A percentile compares a stretch with the other conserved stretches of the same genome.
phyloP scores from a whole-genome alignment of 2,888 invertebrate species.

The Drosophila trichaetosa region DNA sequence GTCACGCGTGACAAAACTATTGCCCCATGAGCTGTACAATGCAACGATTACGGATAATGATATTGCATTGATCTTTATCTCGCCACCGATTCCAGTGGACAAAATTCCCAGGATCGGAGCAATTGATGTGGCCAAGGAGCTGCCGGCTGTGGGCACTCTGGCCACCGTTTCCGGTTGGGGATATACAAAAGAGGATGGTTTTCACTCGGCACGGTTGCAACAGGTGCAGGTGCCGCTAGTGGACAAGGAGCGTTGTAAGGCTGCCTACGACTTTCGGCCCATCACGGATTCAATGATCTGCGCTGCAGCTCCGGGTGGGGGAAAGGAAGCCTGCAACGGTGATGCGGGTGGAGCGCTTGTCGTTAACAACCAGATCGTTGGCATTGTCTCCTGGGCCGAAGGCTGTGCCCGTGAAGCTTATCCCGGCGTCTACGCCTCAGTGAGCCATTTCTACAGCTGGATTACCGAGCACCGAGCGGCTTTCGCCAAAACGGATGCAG shows the following conservation, averaged over 20 bases:
- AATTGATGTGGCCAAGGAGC: slow-evolving; percentile 49
- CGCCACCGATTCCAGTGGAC: slow-evolving; percentile 55
- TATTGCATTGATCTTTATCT: slow-evolving; percentile 85
- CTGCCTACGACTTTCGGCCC: slow-evolving; percentile 62
- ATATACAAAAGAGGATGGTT: slow-evolving; percentile 56
- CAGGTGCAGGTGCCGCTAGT: slow-evolving; percentile 69
- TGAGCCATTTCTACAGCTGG: slow-evolving; percentile 58
- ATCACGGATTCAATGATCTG: slow-evolving; percentile 73
- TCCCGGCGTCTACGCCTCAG: slow-evolving; percentile 74
- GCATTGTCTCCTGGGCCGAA: slow-evolving; percentile 77
- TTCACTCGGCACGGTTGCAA: slow-evolving; percentile 52
- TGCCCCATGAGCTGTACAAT: slow-evolving; percentile 85
- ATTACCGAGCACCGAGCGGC: slow-evolving; percentile 41
- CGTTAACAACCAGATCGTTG: slow-evolving; percentile 45
- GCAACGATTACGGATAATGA: slow-evolving; percentile 85
- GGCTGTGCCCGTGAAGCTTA: slow-evolving; percentile 69
- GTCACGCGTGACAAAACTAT: slow-evolving; percentile 85
- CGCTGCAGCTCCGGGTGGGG: slow-evolving; percentile 63
- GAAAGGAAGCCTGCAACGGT: slow-evolving; percentile 76
- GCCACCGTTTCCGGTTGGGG: slow-evolving; percentile 80
- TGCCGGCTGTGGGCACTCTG: slow-evolving; percentile 53
- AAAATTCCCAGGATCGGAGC: slow-evolving; percentile 50
- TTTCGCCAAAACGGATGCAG: neutral
- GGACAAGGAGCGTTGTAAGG: slow-evolving; percentile 51
- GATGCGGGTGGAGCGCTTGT: slow-evolving; percentile 74